Evolutionary conservation across 1,140 invertebrate species (phyloP), one percentile per base, ranked within the genome.

Genomic region (Mactra quadrangularis): DNA sequence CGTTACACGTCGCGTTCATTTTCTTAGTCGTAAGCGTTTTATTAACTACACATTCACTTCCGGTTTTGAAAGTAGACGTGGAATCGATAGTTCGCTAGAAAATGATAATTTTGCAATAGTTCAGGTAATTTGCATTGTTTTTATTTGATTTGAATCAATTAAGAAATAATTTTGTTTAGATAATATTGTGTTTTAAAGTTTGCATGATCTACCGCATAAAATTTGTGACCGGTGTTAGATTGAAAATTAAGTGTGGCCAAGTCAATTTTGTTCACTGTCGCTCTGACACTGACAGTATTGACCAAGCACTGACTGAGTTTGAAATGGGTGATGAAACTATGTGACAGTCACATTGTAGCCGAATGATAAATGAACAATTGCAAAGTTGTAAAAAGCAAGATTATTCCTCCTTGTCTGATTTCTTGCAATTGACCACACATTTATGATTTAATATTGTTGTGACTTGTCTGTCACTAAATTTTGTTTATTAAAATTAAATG

Each of bases 51-150:
- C 6, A 41, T 41, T 68, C 11, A 68, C 64, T 68, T 68, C 64
- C 64, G 64, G 64, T 41, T 50, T 68, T 50, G 62, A 68, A 68
- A 68, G 64, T 68, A 68, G 64, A 68, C 64, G 64, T 68, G 64
- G 64, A 68, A 68, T 68, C 64, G 22, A 68, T 68, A 68, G 45
- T 68, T 68, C 29, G 41, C 64, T 47, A 41, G 45, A 68, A 68
- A 68, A 68, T 68, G 64, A 68, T 50, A 68, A 50, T 68, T 68
- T 68, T 52, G 6, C 64, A 7, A 3, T 68, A 68, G 45, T 47
- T 25, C 27, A 68, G 64, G 64, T 68, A 68, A 68, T 27, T 50
- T 47, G 15, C 22, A 35, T 62, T 17, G 17, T 33, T 57, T 27
- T 57, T n/a, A n/a, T n/a, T n/a, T n/a, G n/a, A n/a, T n/a, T n/a